Percentiles rank a stretch among this genome's conserved stretches.
Evolutionary conservation across 2,888 invertebrate species (phyloP).

Genomic region (Diaphora mendica): DNA sequence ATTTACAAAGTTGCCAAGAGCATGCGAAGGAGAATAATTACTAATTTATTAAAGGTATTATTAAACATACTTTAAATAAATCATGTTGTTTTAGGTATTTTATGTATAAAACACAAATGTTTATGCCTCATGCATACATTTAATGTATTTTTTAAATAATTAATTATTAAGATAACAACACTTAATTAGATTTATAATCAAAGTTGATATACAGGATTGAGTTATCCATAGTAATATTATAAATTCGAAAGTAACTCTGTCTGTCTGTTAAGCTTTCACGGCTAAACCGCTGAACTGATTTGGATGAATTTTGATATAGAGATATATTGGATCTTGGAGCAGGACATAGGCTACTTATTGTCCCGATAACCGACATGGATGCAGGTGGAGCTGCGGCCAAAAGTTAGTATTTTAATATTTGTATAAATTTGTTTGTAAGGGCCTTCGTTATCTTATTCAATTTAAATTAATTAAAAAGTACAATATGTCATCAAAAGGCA

Average conservation of each 20-base stretch:
- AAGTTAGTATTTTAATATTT: too few species aligned
- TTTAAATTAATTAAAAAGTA: neutral
- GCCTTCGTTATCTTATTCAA: neutral
- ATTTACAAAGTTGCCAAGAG: neutral
- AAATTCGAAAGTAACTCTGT: too few species aligned
- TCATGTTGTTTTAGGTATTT: neutral
- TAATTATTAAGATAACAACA: slow-evolving; percentile 48
- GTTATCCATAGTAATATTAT: slow-evolving; percentile 4
- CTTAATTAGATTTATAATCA: slow-evolving; percentile 48
- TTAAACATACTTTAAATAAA: neutral
- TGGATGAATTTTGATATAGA: too few species aligned
- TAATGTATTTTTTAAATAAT: slow-evolving; percentile 36
- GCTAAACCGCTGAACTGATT: too few species aligned
- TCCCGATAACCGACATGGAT: too few species aligned
- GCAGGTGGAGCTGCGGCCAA: too few species aligned
- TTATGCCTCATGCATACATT: slow-evolving; percentile 25
- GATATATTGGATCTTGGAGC: too few species aligned
- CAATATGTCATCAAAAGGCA: neutral
- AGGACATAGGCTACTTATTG: too few species aligned
- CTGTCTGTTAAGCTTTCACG: too few species aligned
- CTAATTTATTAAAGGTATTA: neutral
- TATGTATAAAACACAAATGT: slow-evolving; percentile 23
- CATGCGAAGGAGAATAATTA: neutral
- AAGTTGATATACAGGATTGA: slow-evolving; percentile 34
- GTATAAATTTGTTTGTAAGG: slow-evolving; percentile 20